Evolutionary conservation across 2,797 vertebrate species (phyloP).

Genomic region (Anisognathus igniventris): DNA sequence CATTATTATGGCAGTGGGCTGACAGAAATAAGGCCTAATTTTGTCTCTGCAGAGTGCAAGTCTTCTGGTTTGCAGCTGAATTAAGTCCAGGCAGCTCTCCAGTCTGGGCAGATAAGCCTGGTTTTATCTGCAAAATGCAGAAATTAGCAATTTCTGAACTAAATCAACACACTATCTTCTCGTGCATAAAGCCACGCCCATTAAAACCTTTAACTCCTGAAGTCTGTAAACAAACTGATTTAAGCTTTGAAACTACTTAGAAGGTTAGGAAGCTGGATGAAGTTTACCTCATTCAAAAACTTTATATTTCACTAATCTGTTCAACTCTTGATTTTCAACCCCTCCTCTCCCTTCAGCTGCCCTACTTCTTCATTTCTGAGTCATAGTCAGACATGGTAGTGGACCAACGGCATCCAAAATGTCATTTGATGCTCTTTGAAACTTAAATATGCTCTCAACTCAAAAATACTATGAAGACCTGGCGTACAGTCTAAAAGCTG

Average conservation of each 20-base stretch:
- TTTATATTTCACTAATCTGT: neutral
- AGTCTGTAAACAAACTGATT: neutral
- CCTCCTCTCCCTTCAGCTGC: neutral
- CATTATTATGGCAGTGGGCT: neutral
- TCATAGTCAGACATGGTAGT: neutral
- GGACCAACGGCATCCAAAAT: neutral
- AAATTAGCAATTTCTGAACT: neutral
- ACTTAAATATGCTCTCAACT: neutral
- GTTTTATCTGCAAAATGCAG: constrained; percentile 32
- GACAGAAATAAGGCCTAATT: neutral
- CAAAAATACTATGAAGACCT: neutral
- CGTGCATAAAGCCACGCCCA: neutral
- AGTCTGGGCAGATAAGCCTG: neutral
- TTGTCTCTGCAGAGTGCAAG: neutral
- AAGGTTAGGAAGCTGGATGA: neutral
- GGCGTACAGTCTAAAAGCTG: neutral
- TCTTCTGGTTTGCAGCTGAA: neutral
- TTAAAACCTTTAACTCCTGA: neutral
- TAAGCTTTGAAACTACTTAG: neutral
- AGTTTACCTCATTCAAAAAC: neutral
- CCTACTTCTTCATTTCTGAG: neutral
- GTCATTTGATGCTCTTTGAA: neutral
- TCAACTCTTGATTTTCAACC: neutral
- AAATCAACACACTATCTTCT: neutral
- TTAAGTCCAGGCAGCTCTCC: neutral